Evolutionary conservation across 2,888 invertebrate genomes (phyloP), one percentile per base, ranked within the genome.

Genomic region (Ochlodes sylvanus): DNA sequence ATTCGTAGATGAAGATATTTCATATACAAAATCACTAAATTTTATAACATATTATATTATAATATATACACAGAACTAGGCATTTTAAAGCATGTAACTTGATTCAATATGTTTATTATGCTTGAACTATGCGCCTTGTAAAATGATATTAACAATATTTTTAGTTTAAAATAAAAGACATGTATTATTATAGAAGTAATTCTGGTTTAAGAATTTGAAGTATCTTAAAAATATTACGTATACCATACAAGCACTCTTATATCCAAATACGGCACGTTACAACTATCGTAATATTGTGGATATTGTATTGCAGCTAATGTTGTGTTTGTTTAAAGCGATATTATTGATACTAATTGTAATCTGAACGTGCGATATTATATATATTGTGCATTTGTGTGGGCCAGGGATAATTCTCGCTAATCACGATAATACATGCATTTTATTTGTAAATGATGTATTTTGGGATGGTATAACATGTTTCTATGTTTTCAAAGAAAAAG

Each of bases 11-110:
- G 66, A 65, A 65, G 14, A 66, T 66, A 66, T 66, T 66, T 66
- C 66, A 60, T 66, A 66, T 66, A 66, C 66, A 66, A 66, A 60
- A 66, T 66, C 54, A 66, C 67, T 34, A 67, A 67, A 67, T 67
- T 67, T 60, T 67, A 67, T 61, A 67, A 55, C 44, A 67, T 61
- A 47, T 38, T 58, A 65, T 60, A 58, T 44, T 66, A 67, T n/a
- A n/a, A n/a, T 61, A 44, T 67, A 61, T 67, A 67, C 66, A 61
- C 54, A 55, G 32, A 55, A 32, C n/a, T 61, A 67, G 66, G 60
- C 64, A 41, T 64, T 65, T 56, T 56, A 61, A 61, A 60, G 44
- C 17, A 3, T 68, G 21, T 68, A 63, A 60, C 38, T 32, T 41
- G 4, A n/a, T 14, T 61, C 55, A 19, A 56, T 34, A 42, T 56